Base-by-base conservation (phyloP, 2,888 invertebrate genomes). In the Chesias legatella region DNA sequence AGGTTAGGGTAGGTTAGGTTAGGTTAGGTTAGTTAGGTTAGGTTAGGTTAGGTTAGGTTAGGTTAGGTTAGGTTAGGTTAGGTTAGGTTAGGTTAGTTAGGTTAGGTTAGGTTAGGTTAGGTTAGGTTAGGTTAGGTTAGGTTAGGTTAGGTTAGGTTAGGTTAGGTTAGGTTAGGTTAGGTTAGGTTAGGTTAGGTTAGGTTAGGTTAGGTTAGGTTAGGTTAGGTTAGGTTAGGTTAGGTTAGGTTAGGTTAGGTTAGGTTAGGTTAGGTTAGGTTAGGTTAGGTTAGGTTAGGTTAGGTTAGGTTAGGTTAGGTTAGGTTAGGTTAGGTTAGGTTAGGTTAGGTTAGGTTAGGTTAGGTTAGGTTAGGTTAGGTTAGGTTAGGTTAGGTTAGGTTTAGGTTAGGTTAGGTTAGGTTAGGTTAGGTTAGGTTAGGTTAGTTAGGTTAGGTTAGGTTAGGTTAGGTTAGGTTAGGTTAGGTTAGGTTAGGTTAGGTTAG, bases 201-300 rank as follows among this genome's bases (percentile, higher is more conserved):
- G 43, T 43, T 43, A 43, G 43, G 43, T 43, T 43, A 43, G 43
- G 33, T 35, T 43, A 30, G 29, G 40, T 27, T 41, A 33, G 41
- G 42, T 42, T 42, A 42, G 42, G 42, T 42, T 42, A 42, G 42
- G 42, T 42, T 42, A 42, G 42, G 42, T 42, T 42, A 38, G 43
- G 43, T 38, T 37, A 43, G 43, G 43, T 37, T 38, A 37, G 43
- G 43, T 43, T 43, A 48, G 48, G 48, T 48, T 48, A 43, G 48
- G 43, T 48, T 44, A 44, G 48, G 44, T 48, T 44, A 48, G 48
- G 48, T 48, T 48, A 48, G 48, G 48, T 48, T 48, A 48, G 48
- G 48, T 48, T 48, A 48, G 48, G 41, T 46, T 43, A 43, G 48
- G 35, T 48, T 48, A 48, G 48, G 48, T 48, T 48, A 48, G 48